Conservation (phyloP, 2,113 vertebrate species). For the Arvicanthis niloticus region DNA sequence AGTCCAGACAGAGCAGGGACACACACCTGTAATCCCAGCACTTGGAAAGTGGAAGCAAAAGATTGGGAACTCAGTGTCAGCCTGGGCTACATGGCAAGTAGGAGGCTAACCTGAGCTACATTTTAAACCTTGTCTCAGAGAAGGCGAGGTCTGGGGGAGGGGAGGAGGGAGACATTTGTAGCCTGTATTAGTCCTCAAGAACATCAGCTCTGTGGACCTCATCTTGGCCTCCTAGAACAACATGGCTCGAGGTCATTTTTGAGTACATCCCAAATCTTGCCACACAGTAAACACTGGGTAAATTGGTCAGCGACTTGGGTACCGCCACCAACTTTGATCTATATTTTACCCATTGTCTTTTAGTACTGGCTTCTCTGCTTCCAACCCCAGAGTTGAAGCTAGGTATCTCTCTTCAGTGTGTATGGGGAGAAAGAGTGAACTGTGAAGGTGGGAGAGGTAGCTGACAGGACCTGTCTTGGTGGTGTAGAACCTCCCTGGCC, state of each 20-base stretch:
- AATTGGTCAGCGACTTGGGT: background rate
- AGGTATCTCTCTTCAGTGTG: background rate
- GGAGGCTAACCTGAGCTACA: background rate
- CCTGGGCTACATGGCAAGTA: background rate
- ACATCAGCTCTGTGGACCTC: background rate
- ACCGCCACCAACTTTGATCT: background rate
- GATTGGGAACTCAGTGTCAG: background rate
- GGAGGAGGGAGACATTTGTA: background rate
- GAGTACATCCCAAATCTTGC: background rate
- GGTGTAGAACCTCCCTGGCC: accelerated
- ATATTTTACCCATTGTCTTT: background rate
- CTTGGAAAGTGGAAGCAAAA: background rate
- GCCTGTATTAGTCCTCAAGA: background rate
- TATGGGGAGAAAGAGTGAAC: background rate
- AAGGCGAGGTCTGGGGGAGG: background rate
- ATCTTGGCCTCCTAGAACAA: background rate
- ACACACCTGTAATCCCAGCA: background rate
- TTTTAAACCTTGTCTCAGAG: background rate
- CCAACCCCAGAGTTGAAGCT: background rate
- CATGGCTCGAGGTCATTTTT: background rate
- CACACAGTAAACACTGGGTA: background rate
- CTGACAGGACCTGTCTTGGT: accelerated
- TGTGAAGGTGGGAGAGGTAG: background rate
- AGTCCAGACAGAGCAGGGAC: background rate
- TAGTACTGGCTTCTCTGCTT: background rate